These are phyloP conservation scores for Pyxicephalus adspersus DNA, from an alignment of 2,113 vertebrate genomes.

Conservation along the genomic window DNA sequence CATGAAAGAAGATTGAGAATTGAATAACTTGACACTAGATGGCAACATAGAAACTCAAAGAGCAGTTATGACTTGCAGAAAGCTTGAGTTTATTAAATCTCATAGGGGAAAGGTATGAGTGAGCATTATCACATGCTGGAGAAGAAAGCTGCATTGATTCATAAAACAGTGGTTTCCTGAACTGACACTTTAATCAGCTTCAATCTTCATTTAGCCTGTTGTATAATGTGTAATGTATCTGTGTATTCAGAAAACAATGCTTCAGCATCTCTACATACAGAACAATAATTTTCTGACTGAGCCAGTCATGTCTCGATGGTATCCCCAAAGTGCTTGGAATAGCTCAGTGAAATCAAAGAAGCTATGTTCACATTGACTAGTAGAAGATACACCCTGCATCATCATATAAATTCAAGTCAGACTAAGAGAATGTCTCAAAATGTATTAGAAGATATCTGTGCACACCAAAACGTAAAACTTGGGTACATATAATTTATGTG, in stretches of 20 bases:
- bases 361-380: too few relatives aligned
- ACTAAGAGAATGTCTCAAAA: too few relatives aligned
- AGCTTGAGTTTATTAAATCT: constrained; percentile 35
- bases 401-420: too few relatives aligned
- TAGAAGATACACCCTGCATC: too few relatives aligned
- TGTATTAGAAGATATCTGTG: too few relatives aligned
- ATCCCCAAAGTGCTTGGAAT: background rate
- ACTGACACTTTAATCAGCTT: constrained; percentile 37
- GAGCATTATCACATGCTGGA: constrained; percentile 37
- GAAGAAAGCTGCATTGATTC: constrained; percentile 37
- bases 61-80: constrained; percentile 43
- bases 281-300: background rate
- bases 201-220: constrained; percentile 37
- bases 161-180: constrained; percentile 24
- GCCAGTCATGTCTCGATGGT: background rate
- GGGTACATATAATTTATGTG: too few relatives aligned
- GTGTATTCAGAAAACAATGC: background rate
- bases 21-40: constrained; percentile 21
- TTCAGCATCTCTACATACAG: constrained; percentile 4
- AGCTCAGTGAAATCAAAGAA: too few relatives aligned
- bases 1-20: background rate
- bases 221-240: constrained; percentile 21
- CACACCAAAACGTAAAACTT: too few relatives aligned
- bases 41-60: constrained; percentile 15
- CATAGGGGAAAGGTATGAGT: constrained; percentile 13